Base-by-base conservation (phyloP, 2,888 invertebrate genomes). In the Machimus rusticus region DNA sequence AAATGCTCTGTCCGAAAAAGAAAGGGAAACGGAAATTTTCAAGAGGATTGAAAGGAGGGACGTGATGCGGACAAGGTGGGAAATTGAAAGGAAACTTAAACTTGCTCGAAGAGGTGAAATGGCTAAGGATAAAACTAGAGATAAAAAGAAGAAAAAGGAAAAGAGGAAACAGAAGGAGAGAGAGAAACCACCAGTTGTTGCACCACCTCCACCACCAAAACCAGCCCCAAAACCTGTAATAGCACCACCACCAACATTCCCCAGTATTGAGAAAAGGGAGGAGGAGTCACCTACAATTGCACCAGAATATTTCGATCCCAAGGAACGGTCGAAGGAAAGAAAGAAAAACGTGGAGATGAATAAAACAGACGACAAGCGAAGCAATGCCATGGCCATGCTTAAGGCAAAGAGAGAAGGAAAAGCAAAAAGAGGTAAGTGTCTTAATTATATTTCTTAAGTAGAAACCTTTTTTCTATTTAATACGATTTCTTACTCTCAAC, bases 21-120 rank as follows among this genome's bases (percentile, higher is more conserved):
- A 99, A 91, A 94, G 99, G 74, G 99, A 99, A 93, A 98, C 98
- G 87, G 99, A 99, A 93, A 96, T 99, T 90, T 99, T 98, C 92
- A 98, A 99, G 92, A 95, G 99, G 85, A 98, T 99, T 84, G 99
- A 99, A 93, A 96, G 98, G 90, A 94, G 99, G 90, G 99, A 99
- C 92, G 95, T 97, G 0, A 96, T 99, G 95, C 97, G 97, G 92
- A 98, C 98, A 0, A 95, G 97, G 90, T 99, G 98, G 95, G 99
- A 99, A 92, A 99, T 99, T 87, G 98, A 99, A 91, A 96, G 98
- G 88, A 99, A 99, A 91, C 93, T 99, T 1, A 95, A 97, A 34
- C 94, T 97, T 89, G 98, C 97, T 0, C 96, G 96, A 90, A 96
- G 95, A 90, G 95, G 96, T 82, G 97, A 97, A 92, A 93, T 94